phyloP scores from a whole-genome alignment of 2,113 vertebrate genomes.

The Gobius niger region DNA sequence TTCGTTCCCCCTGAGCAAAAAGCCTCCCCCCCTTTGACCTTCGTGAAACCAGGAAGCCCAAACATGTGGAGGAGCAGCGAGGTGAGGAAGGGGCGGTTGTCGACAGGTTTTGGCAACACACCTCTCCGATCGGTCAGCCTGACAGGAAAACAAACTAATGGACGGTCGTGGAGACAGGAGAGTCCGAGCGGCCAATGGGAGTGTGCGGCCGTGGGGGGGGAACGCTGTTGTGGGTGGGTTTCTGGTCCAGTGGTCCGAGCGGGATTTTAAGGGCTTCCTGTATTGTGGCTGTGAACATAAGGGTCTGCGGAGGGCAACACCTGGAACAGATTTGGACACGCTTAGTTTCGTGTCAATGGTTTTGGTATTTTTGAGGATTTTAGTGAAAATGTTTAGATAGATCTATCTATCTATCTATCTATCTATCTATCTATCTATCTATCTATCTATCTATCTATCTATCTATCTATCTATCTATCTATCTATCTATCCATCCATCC shows the following conservation, averaged over 20 bases:
- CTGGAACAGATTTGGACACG: background rate
- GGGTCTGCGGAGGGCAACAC: background rate
- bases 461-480: too few species aligned
- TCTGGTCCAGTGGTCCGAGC: conserved; percentile 54
- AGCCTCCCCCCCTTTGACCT: conserved; percentile 68
- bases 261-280: conserved; percentile 50
- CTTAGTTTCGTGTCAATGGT: background rate
- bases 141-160: conserved; percentile 71
- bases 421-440: too few species aligned
- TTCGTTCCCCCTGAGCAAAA: conserved; percentile 50
- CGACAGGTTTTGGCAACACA: conserved; percentile 73
- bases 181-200: conserved; percentile 27
- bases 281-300: conserved; percentile 29
- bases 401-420: too few species aligned
- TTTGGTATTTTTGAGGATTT: background rate
- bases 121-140: conserved; percentile 50
- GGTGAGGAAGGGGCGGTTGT: conserved; percentile 45
- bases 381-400: too few species aligned
- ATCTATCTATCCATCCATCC: too few species aligned
- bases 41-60: conserved; percentile 51
- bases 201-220: conserved; percentile 23
- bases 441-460: too few species aligned
- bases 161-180: conserved; percentile 34
- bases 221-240: conserved; percentile 60
- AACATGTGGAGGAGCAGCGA: conserved; percentile 45